Conservation (phyloP, 2,797 vertebrate genomes). For the Poecilia velifera region DNA sequence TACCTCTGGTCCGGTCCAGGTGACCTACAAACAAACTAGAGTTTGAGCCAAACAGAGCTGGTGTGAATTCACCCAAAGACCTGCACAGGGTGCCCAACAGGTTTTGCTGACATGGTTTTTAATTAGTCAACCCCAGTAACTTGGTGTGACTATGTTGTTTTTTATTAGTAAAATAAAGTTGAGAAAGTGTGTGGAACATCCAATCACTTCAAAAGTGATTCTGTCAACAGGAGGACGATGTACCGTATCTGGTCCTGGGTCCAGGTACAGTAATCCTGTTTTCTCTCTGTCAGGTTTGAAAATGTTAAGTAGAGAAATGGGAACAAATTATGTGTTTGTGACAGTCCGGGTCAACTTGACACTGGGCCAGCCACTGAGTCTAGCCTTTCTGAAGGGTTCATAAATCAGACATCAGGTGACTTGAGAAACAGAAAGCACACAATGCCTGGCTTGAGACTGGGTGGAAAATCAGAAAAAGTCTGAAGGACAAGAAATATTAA, state of each 20-base stretch:
- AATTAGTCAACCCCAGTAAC: background rate
- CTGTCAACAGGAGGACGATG: background rate
- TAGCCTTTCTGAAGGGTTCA: background rate
- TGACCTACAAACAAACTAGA: too few species aligned
- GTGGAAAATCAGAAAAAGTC: background rate
- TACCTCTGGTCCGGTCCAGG: too few species aligned
- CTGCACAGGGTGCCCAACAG: background rate
- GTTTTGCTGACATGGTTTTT: background rate
- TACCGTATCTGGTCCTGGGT: background rate
- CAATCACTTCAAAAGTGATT: background rate
- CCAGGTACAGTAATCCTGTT: background rate
- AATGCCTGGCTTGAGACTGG: background rate
- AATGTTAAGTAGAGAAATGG: background rate
- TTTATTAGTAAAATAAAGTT: background rate
- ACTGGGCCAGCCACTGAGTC: background rate
- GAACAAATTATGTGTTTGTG: background rate
- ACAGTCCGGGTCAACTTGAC: background rate
- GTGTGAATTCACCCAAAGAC: background rate
- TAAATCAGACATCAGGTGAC: background rate
- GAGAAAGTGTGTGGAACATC: background rate
- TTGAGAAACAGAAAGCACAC: background rate
- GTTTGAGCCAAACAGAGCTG: background rate
- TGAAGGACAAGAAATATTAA: background rate
- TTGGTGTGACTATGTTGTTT: background rate
- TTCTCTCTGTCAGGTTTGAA: background rate